phyloP scores from a whole-genome alignment of 2,888 invertebrate genomes.

The Rotaria sp. region DNA sequence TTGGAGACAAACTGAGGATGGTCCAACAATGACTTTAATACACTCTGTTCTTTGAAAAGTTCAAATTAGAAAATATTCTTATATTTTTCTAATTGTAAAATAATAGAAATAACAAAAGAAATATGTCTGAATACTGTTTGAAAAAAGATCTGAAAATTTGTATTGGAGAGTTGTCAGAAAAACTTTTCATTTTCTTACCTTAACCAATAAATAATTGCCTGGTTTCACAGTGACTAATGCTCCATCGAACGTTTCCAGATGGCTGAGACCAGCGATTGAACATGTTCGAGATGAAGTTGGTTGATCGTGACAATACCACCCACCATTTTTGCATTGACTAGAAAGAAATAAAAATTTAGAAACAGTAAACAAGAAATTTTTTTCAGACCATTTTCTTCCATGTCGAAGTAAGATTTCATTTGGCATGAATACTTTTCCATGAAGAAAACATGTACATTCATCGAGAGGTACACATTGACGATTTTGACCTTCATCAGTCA shows the following conservation, averaged over 20 bases:
- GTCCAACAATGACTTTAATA: no score
- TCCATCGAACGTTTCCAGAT: conserved; percentile 49
- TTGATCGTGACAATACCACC: conserved; percentile 48
- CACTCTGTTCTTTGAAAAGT: no score
- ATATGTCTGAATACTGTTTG: no score
- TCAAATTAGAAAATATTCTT: no score
- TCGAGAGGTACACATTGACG: not conserved
- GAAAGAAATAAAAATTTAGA: conserved; percentile 32
- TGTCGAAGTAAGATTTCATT: not conserved
- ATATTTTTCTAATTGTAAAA: no score
- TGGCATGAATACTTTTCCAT: not conserved
- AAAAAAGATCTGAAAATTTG: no score
- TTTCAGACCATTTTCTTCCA: not conserved
- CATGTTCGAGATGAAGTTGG: conserved; percentile 46
- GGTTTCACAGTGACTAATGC: conserved; percentile 41
- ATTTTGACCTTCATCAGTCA: not conserved
- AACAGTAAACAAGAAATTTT: not conserved
- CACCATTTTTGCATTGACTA: conserved; percentile 46
- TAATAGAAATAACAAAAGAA: no score
- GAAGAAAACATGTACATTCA: not conserved
- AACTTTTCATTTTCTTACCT: not conserved
- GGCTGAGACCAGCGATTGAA: conserved; percentile 46
- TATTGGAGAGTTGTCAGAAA: no score
- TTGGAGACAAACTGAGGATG: no score
- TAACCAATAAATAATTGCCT: not conserved